Evolutionary conservation across 1,140 invertebrate species (phyloP).

Genomic region (Trichonephila clavata): DNA sequence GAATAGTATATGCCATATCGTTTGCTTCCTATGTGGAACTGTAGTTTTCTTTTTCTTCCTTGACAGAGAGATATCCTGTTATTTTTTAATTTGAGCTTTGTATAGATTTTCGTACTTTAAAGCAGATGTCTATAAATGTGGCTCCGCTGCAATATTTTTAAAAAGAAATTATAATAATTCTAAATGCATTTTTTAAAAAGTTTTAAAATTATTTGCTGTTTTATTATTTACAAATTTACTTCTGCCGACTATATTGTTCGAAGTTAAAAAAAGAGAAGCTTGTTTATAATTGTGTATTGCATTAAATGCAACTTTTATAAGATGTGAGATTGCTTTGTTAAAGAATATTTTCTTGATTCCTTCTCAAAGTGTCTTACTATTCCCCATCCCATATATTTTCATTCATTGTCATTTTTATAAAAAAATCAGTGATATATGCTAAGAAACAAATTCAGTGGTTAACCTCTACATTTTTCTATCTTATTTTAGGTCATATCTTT

Average conservation of each 20-base stretch:
- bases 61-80: not conserved
- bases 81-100: constrained; percentile 13
- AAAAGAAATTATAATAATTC: not conserved
- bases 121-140: not conserved
- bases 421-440: too few relatives aligned
- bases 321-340: not conserved
- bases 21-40: not conserved
- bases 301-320: not conserved
- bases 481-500: too few relatives aligned
- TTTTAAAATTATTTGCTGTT: too few relatives aligned
- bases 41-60: not conserved
- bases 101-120: not conserved
- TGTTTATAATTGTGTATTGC: not conserved
- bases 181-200: not conserved
- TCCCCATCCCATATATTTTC: too few relatives aligned
- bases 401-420: too few relatives aligned
- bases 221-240: too few relatives aligned
- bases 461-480: too few relatives aligned
- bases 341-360: too few relatives aligned
- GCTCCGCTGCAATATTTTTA: constrained; percentile 14
- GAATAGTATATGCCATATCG: constrained; percentile 6
- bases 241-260: too few relatives aligned
- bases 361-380: too few relatives aligned
- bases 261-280: too few relatives aligned
- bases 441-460: too few relatives aligned